Conservation (phyloP, 2,888 invertebrate species). For the Epinotia brunnichana region DNA sequence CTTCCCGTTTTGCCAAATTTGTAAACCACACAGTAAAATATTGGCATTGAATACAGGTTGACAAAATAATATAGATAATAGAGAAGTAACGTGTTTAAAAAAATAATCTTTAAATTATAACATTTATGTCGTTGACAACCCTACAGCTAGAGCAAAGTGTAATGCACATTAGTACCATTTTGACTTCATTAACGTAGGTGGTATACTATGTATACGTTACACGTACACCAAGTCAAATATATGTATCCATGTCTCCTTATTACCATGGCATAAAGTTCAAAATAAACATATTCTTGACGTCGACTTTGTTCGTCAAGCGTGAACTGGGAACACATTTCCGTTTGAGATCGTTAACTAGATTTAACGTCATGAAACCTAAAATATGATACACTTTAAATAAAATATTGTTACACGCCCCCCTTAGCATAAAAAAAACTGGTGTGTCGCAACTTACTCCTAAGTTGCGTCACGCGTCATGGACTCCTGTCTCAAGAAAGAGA, state of each 20-base stretch:
- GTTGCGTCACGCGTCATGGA: too few species aligned
- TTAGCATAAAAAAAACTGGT: too few species aligned
- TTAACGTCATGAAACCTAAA: background rate
- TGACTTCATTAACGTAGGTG: conserved; percentile 39
- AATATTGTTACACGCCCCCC: background rate
- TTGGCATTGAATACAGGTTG: too few species aligned
- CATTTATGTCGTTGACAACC: conserved; percentile 16
- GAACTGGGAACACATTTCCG: conserved; percentile 21
- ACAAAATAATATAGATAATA: too few species aligned
- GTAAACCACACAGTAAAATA: too few species aligned
- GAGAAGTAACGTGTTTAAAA: background rate
- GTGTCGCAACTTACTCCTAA: too few species aligned
- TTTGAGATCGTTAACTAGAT: conserved; percentile 7
- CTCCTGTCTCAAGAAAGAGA: too few species aligned
- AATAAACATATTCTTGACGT: background rate
- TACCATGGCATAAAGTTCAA: background rate
- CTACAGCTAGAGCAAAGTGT: conserved; percentile 36
- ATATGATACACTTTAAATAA: background rate
- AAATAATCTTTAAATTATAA: background rate
- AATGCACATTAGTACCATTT: conserved; percentile 39
- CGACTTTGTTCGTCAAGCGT: conserved; percentile 30
- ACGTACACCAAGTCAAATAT: background rate
- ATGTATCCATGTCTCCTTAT: background rate
- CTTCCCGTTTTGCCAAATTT: too few species aligned
- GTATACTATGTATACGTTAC: background rate